A percentile compares a stretch with the other conserved stretches of the same genome.
Conservation (phyloP, 2,113 vertebrate genomes). For the Cairina moschata region DNA sequence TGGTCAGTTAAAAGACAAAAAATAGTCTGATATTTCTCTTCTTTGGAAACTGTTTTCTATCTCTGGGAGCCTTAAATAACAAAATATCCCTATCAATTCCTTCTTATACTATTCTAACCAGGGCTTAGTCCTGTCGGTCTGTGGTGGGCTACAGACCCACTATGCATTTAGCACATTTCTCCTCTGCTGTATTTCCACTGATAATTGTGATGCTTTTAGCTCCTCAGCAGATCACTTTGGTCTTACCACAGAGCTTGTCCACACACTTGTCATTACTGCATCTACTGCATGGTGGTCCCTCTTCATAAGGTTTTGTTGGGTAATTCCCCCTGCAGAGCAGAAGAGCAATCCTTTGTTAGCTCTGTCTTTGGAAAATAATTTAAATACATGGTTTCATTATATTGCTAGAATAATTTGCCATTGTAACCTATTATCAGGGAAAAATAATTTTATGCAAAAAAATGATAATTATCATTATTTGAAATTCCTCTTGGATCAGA, state of each 20-base stretch:
- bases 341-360: neutral
- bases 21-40: neutral
- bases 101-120: neutral
- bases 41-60: neutral
- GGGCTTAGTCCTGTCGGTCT: neutral
- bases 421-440: neutral
- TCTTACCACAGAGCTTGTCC: slow-evolving; percentile 75
- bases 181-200: neutral
- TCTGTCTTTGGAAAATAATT: neutral
- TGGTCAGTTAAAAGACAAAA: neutral
- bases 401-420: neutral
- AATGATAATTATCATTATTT: neutral
- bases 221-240: neutral
- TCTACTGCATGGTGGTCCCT: slow-evolving; percentile 64
- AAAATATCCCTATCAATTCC: neutral
- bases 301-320: slow-evolving; percentile 64
- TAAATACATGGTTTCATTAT: neutral
- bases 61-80: neutral
- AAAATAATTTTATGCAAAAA: neutral
- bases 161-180: neutral
- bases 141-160: neutral
- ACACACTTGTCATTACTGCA: slow-evolving; percentile 66
- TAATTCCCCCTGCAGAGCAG: slow-evolving; percentile 75
- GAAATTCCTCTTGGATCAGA: neutral
- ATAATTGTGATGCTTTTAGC: neutral